These are phyloP conservation scores for Todiramphus saurophagus DNA, from an alignment of 2,113 vertebrate species.

Conservation along the genomic window DNA sequence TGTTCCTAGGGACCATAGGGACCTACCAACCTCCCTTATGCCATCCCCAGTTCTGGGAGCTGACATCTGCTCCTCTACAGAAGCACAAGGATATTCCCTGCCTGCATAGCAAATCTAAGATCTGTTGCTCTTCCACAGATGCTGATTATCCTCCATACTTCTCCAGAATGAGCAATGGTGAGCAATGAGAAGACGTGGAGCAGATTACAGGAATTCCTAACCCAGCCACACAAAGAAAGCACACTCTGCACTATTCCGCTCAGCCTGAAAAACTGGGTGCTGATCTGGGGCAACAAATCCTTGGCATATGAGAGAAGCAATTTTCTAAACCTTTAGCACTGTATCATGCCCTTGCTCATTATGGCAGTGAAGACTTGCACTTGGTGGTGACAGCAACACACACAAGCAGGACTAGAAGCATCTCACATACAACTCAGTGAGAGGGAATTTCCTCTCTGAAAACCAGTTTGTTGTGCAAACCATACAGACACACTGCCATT, in stretches of 20 bases:
- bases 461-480: background rate
- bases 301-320: background rate
- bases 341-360: background rate
- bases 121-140: background rate
- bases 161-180: background rate
- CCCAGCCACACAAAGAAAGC: background rate
- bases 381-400: background rate
- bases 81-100: background rate
- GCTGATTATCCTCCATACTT: background rate
- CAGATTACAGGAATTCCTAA: background rate
- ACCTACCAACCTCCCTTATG: background rate
- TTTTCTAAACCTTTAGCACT: background rate
- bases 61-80: constrained; percentile 6
- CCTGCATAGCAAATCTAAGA: background rate
- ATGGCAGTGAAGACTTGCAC: background rate
- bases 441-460: background rate
- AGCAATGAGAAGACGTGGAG: background rate
- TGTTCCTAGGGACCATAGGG: background rate
- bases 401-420: background rate
- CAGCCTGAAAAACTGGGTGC: background rate
- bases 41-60: background rate
- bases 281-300: background rate
- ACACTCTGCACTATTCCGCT: accelerated
- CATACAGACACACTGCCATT: background rate
- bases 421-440: background rate